Evolutionary conservation across 2,113 vertebrate species (phyloP), one percentile per base, ranked within the genome.

Genomic region (Haemorhous mexicanus): DNA sequence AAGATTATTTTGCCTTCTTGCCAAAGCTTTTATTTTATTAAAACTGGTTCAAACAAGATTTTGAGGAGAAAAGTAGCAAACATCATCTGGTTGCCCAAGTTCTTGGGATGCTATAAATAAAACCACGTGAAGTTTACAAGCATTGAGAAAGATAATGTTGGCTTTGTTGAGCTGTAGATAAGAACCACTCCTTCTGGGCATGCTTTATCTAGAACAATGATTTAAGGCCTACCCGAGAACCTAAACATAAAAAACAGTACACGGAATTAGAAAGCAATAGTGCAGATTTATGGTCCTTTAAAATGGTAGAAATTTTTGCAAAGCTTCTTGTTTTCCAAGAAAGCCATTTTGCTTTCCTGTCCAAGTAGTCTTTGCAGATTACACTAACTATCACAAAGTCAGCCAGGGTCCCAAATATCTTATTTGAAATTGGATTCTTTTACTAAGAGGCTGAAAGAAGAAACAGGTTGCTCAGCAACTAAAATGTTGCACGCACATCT

Each of bases 391-490:
- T 35, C 3, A 10, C 32, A 55, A 56, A 59, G 55, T 44, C 62
- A 83, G 55, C 5, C 6, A 16, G 30, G 41, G 20, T 73, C 84
- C 81, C 77, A 58, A 73, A 44, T 50, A 91, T 21, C 63, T 76
- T 30, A 58, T 50, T 69, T 79, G 62, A 93, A 93, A 85, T 16
- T 30, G 37, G 37, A 89, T 93, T 92, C 41, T 91, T 84, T 67
- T 61, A 73, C 87, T 68, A 92, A 72, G 58, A 52, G 63, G 70
- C 28, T 84, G 89, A 85, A 79, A 32, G 37, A 95, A 87, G 84
- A 72, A 91, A 39, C 18, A 58, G 74, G 93, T 89, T 94, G 94
- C 95, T 83, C 89, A 93, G 94, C 91, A 97, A 96, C 96, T 33
- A 41, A 59, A 87, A 81, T 37, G 39, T 26, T 52, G 20, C 53